Evolutionary conservation across 2,888 invertebrate species (phyloP).

Genomic region (Drosophila atripex): DNA sequence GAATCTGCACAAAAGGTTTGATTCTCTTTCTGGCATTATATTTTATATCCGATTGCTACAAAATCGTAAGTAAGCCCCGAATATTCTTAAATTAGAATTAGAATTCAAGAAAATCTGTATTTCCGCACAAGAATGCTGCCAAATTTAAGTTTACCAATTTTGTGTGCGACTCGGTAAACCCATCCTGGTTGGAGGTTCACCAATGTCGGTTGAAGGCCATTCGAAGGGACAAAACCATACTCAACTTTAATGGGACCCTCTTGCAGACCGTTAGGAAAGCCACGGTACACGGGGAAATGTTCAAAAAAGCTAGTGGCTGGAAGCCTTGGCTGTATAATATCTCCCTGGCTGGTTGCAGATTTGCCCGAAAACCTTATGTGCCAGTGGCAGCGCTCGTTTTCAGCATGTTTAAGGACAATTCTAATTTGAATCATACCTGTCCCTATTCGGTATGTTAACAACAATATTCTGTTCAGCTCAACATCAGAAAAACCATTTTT

Average conservation of each 20-base stretch:
- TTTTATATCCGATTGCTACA: neutral
- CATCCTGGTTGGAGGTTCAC: neutral
- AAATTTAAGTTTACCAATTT: conserved; percentile 8
- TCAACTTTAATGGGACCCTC: neutral
- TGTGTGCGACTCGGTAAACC: neutral
- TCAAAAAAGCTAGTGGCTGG: conserved; percentile 16
- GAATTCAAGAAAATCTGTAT: too few relatives aligned
- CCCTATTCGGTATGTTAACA: conserved; percentile 1
- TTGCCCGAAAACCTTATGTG: neutral
- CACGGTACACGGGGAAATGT: neutral
- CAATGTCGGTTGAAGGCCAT: neutral
- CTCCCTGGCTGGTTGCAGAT: conserved; percentile 8
- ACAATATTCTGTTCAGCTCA: neutral
- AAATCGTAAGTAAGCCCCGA: neutral
- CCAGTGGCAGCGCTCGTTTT: neutral
- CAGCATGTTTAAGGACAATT: conserved; percentile 2
- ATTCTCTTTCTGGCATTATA: neutral
- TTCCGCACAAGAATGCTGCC: neutral
- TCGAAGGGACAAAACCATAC: neutral
- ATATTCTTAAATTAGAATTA: neutral
- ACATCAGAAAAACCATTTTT: neutral
- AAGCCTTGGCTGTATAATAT: conserved; percentile 23
- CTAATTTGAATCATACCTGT: conserved; percentile 1
- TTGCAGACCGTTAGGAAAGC: neutral
- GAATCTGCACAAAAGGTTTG: neutral